Evolutionary conservation across 2,797 vertebrate species (phyloP).

Genomic region (Hephaestus fuliginosus): DNA sequence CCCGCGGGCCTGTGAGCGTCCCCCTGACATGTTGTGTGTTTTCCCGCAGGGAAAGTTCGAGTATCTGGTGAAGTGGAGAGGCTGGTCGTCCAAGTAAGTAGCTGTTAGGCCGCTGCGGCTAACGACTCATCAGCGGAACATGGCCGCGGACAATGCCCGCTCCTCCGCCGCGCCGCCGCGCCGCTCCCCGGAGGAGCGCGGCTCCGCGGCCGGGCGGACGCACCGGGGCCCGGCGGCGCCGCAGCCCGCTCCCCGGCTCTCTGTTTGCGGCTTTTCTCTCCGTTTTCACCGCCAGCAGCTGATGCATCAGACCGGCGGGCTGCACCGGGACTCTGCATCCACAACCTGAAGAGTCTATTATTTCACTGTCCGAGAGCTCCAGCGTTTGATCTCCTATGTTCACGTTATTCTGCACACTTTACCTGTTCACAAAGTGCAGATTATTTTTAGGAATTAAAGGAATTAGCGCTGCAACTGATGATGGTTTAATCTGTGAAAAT

Average conservation of each 20-base stretch:
- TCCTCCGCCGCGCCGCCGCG: not conserved
- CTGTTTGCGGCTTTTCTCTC: not conserved
- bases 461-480: too few species aligned
- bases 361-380: too few species aligned
- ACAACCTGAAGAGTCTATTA: not conserved
- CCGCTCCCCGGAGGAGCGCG: fast-evolving
- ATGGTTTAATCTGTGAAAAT: too few species aligned
- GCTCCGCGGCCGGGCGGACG: fast-evolving
- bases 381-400: too few species aligned
- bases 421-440: too few species aligned
- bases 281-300: too few species aligned
- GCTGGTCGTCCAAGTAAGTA: slow-evolving; percentile 97
- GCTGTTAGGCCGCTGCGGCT: slow-evolving; percentile 65
- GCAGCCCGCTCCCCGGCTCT: too few species aligned
- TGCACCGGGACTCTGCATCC: not conserved
- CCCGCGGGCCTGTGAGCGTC: not conserved
- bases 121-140: slow-evolving; percentile 32
- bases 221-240: too few species aligned
- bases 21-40: slow-evolving; percentile 36
- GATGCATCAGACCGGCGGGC: too few species aligned
- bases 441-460: too few species aligned
- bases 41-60: slow-evolving; percentile 91
- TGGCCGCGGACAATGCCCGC: slow-evolving; percentile 55
- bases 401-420: too few species aligned
- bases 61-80: slow-evolving; percentile 96